These are phyloP conservation scores for Stegophylla sp. DNA, from an alignment of 2,888 invertebrate genomes.

Conservation along the genomic window DNA sequence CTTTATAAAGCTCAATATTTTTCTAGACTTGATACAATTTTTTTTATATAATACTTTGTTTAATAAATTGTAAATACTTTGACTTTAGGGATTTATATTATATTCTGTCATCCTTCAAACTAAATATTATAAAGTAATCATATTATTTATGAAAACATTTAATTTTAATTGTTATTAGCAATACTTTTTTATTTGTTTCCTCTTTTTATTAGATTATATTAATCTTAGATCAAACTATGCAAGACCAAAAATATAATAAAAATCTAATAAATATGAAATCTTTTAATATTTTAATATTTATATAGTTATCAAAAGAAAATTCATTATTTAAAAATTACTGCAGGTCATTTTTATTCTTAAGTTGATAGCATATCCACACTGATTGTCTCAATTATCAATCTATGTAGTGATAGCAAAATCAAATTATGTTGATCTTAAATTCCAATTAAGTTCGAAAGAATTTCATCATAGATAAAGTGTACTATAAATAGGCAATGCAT, in stretches of 20 bases:
- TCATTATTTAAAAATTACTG: background rate
- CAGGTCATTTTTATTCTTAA: background rate
- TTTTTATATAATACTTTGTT: conserved; percentile 15
- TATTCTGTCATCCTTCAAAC: background rate
- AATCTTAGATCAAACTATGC: conserved; percentile 7
- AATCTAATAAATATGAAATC: background rate
- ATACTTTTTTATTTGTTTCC: background rate
- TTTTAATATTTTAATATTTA: background rate
- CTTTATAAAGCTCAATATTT: conserved; percentile 19
- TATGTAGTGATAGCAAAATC: too few species aligned
- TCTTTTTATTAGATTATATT: conserved; percentile 12
- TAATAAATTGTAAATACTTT: conserved; percentile 25
- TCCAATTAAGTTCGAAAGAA: too few species aligned
- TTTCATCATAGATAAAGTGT: too few species aligned
- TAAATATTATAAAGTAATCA: background rate
- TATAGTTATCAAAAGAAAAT: background rate
- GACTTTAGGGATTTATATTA: background rate
- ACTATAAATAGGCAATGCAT: too few species aligned
- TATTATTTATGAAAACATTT: background rate
- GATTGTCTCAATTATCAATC: too few species aligned
- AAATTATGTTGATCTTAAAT: too few species aligned
- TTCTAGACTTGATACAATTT: conserved; percentile 14
- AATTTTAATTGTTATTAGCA: background rate
- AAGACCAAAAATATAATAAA: background rate
- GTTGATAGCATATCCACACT: too few species aligned